Conservation (phyloP, 1,140 invertebrate genomes). For the Chrysoperla carnea region DNA sequence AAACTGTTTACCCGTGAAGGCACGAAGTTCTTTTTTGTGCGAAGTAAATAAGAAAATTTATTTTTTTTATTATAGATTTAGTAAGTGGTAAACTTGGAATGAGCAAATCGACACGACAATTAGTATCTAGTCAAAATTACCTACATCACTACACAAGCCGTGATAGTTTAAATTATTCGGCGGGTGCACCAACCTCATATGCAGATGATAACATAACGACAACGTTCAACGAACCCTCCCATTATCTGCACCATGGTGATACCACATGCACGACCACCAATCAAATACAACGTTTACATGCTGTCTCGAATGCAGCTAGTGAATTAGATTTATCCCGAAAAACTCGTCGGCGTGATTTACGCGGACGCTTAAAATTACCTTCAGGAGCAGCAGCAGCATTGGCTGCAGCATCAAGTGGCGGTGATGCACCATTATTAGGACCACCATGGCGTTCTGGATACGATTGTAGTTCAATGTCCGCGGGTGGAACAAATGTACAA, state of each 20-base stretch:
- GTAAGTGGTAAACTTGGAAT: slow-evolving; percentile 46
- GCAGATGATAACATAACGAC: not conserved
- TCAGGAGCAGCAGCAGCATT: slow-evolving; percentile 23
- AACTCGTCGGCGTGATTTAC: slow-evolving; percentile 39
- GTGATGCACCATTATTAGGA: slow-evolving; percentile 32
- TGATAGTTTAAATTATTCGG: not conserved
- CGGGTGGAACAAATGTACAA: slow-evolving; percentile 33
- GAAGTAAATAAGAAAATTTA: too few relatives aligned
- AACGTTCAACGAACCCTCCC: slow-evolving; percentile 1
- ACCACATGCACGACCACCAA: not conserved
- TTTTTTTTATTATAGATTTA: slow-evolving; percentile 29
- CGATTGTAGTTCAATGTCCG: slow-evolving; percentile 29
- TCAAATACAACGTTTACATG: slow-evolving; percentile 17
- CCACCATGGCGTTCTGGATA: slow-evolving; percentile 27
- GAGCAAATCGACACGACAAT: slow-evolving; percentile 20
- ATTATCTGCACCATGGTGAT: slow-evolving; percentile 8
- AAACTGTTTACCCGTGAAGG: too few relatives aligned
- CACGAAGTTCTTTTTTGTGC: too few relatives aligned
- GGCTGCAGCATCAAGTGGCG: slow-evolving; percentile 28
- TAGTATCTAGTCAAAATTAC: slow-evolving; percentile 21
- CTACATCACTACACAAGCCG: slow-evolving; percentile 23
- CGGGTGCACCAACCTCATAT: not conserved
- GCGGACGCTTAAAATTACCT: slow-evolving; percentile 44
- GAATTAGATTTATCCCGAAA: slow-evolving; percentile 56
- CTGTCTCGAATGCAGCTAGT: slow-evolving; percentile 35